A percentile compares a stretch with the other conserved stretches of the same genome.
Evolutionary conservation across 2,888 invertebrate genomes (phyloP).

Genomic region (Brassicogethes aeneus): DNA sequence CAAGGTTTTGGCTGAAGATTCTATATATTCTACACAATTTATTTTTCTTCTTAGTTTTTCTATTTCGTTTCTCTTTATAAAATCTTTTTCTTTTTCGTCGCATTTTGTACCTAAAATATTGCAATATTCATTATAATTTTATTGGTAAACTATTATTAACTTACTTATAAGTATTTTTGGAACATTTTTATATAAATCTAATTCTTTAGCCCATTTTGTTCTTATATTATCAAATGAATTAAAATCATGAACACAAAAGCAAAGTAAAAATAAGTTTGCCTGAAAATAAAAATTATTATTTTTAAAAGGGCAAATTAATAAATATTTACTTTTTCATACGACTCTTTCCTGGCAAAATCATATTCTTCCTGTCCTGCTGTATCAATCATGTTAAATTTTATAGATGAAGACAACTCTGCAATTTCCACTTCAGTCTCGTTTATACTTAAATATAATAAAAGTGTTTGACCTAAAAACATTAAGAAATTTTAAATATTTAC

Average conservation of each 20-base stretch:
- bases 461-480: background rate
- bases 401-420: too few species aligned
- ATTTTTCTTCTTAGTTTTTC: background rate
- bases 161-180: slow-evolving; percentile 21
- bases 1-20: slow-evolving; percentile 22
- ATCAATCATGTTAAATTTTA: slow-evolving; percentile 32
- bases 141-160: too few species aligned
- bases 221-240: slow-evolving; percentile 19
- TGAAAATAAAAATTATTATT: slow-evolving; percentile 11
- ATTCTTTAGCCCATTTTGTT: slow-evolving; percentile 20
- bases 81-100: slow-evolving; percentile 13
- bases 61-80: background rate
- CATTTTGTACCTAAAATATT: slow-evolving; percentile 21
- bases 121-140: too few species aligned
- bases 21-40: slow-evolving; percentile 10
- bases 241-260: slow-evolving; percentile 21
- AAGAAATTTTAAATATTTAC: slow-evolving; percentile 2
- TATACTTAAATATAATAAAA: background rate
- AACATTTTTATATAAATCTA: slow-evolving; percentile 13
- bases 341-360: slow-evolving; percentile 11
- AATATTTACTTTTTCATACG: slow-evolving; percentile 14
- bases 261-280: slow-evolving; percentile 21
- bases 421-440: background rate
- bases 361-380: slow-evolving; percentile 83
- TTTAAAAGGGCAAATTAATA: background rate